Percentiles rank a stretch among this genome's conserved stretches.
Conservation (phyloP, 2,797 vertebrate genomes). For the Oreochromis grahami region DNA sequence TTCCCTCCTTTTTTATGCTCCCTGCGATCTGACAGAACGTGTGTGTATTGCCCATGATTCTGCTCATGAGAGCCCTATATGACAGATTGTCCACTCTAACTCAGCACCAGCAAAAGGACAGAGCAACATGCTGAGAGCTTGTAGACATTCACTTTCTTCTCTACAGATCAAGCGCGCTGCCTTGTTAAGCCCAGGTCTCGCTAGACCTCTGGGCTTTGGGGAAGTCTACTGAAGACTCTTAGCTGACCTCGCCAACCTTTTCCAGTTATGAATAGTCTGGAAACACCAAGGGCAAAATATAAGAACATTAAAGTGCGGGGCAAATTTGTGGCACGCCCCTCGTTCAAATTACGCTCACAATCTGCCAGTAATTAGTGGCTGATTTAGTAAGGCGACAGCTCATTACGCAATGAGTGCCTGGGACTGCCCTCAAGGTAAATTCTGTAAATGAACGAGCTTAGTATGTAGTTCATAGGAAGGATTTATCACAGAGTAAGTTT, state of each 20-base stretch:
- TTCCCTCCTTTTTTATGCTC: slow-evolving; percentile 33
- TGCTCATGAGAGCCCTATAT: slow-evolving; percentile 43
- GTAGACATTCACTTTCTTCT: slow-evolving; percentile 41
- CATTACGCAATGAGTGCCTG: slow-evolving; percentile 25
- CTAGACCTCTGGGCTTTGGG: slow-evolving; percentile 38
- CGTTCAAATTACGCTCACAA: slow-evolving; percentile 31
- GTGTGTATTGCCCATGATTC: slow-evolving; percentile 36
- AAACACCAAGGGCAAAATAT: neutral
- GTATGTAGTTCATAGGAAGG: neutral
- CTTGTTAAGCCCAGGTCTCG: slow-evolving; percentile 45
- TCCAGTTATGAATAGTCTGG: slow-evolving; percentile 6
- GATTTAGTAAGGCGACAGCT: slow-evolving; percentile 36
- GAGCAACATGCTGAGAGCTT: slow-evolving; percentile 39
- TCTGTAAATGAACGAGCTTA: slow-evolving; percentile 1
- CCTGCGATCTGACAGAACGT: slow-evolving; percentile 30
- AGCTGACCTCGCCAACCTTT: slow-evolving; percentile 45
- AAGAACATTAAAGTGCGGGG: neutral
- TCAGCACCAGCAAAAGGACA: slow-evolving; percentile 20
- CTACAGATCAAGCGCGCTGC: slow-evolving; percentile 27
- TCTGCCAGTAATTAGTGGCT: slow-evolving; percentile 37
- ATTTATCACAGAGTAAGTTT: rapidly evolving
- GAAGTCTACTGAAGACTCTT: slow-evolving; percentile 27
- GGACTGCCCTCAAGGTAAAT: slow-evolving; percentile 30
- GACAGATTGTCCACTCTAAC: slow-evolving; percentile 21
- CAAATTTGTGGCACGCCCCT: slow-evolving; percentile 4